Conservation (phyloP, 2,888 invertebrate species). For the Coremacera marginata region DNA sequence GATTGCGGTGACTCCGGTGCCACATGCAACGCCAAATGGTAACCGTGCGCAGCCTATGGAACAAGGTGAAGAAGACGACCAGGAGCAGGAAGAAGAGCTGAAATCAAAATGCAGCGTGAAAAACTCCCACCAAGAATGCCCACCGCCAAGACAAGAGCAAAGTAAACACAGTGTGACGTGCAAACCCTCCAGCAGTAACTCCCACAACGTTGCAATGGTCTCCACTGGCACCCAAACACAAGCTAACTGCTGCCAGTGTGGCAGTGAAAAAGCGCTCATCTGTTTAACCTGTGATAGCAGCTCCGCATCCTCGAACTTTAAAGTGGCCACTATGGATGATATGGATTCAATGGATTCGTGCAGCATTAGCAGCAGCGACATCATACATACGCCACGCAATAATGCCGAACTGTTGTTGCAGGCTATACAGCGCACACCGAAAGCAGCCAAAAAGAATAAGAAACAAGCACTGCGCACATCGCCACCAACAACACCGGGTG, state of each 20-base stretch:
- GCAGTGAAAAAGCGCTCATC: conserved; percentile 65
- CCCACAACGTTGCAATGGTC: conserved; percentile 61
- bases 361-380: conserved; percentile 59
- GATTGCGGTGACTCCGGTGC: conserved; percentile 46
- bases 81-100: not conserved
- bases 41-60: conserved; percentile 56
- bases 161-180: conserved; percentile 32
- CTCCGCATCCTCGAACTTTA: conserved; percentile 47
- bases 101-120: not conserved
- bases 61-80: conserved; percentile 50
- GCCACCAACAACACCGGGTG: conserved; percentile 35
- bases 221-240: conserved; percentile 69
- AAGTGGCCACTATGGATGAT: conserved; percentile 31
- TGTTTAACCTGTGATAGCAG: conserved; percentile 61
- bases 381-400: conserved; percentile 66
- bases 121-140: conserved; percentile 33
- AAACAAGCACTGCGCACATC: conserved; percentile 37
- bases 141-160: conserved; percentile 46
- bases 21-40: conserved; percentile 5
- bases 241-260: conserved; percentile 62
- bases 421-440: conserved; percentile 72
- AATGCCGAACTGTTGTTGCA: conserved; percentile 72
- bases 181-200: conserved; percentile 29
- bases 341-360: conserved; percentile 50
- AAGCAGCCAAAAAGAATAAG: conserved; percentile 64